These are phyloP conservation scores for Actinopyga echinites DNA, from an alignment of 53 echinoderm and acorn worm species.

Conservation along the genomic window DNA sequence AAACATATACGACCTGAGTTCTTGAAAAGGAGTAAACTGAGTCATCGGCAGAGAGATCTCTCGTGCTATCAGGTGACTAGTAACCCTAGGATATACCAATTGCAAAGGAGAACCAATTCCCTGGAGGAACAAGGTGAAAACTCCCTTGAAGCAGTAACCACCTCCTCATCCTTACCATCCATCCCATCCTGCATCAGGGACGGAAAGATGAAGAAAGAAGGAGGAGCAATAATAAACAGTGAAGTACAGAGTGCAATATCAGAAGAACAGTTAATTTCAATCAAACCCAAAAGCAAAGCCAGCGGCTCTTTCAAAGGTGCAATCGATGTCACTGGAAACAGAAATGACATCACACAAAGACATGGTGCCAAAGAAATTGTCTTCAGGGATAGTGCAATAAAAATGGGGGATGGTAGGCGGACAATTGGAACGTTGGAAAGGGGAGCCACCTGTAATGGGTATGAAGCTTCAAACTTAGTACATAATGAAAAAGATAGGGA, in stretches of 20 bases:
- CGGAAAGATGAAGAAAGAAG: too few species aligned
- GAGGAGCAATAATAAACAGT: too few species aligned
- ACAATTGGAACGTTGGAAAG: not conserved
- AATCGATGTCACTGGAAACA: not conserved
- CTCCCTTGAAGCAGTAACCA: not conserved
- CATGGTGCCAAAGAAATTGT: not conserved
- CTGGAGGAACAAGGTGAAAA: not conserved
- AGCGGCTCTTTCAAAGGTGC: constrained; percentile 10
- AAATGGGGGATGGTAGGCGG: not conserved
- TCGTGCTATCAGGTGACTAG: constrained; percentile 19
- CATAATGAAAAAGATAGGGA: not conserved
- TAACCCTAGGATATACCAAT: not conserved
- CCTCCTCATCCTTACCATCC: constrained; percentile 21
- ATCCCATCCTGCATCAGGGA: constrained; percentile 9
- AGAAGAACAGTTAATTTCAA: not conserved
- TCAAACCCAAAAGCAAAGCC: not conserved
- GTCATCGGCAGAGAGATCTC: not conserved
- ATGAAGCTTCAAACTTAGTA: not conserved
- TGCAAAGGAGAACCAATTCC: not conserved
- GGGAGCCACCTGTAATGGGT: not conserved
- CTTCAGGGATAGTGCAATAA: constrained; percentile 3
- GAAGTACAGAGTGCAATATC: constrained; percentile 24
- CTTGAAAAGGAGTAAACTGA: constrained; percentile 31
- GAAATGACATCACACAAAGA: not conserved
- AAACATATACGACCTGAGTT: constrained; percentile 69